These are phyloP conservation scores for Vanessa atalanta DNA, from an alignment of 1,140 invertebrate genomes.

Conservation along the genomic window DNA sequence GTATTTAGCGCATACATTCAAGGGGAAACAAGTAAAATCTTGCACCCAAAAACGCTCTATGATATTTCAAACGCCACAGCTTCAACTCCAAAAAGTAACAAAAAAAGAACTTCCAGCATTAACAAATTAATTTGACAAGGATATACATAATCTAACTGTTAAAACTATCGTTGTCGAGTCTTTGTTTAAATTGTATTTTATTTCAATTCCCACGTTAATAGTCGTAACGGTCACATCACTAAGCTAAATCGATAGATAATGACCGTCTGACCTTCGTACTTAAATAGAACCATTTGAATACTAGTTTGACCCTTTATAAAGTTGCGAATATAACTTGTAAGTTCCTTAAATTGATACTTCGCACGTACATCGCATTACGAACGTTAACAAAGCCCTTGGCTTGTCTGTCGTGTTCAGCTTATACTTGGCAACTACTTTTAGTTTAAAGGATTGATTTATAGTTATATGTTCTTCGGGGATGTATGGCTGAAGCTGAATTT, in stretches of 20 bases:
- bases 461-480: slow-evolving; percentile 46
- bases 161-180: neutral
- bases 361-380: slow-evolving; percentile 31
- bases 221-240: slow-evolving; percentile 32
- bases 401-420: slow-evolving; percentile 44
- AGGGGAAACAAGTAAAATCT: no score
- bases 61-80: no score
- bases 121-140: neutral
- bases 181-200: slow-evolving; percentile 1
- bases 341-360: slow-evolving; percentile 39
- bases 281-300: slow-evolving; percentile 22
- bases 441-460: slow-evolving; percentile 39
- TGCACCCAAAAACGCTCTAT: no score
- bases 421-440: slow-evolving; percentile 52
- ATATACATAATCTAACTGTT: neutral
- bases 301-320: slow-evolving; percentile 30
- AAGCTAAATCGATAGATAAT: slow-evolving; percentile 35
- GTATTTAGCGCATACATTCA: no score
- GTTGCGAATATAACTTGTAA: slow-evolving; percentile 34
- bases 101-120: neutral
- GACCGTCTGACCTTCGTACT: slow-evolving; percentile 27
- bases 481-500: neutral
- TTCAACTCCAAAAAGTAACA: neutral
- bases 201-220: slow-evolving; percentile 35
- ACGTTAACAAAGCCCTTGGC: slow-evolving; percentile 60